Percentiles rank a stretch among this genome's conserved stretches.
Conservation (phyloP, 1,140 invertebrate species). For the Temnothorax nylanderi region DNA sequence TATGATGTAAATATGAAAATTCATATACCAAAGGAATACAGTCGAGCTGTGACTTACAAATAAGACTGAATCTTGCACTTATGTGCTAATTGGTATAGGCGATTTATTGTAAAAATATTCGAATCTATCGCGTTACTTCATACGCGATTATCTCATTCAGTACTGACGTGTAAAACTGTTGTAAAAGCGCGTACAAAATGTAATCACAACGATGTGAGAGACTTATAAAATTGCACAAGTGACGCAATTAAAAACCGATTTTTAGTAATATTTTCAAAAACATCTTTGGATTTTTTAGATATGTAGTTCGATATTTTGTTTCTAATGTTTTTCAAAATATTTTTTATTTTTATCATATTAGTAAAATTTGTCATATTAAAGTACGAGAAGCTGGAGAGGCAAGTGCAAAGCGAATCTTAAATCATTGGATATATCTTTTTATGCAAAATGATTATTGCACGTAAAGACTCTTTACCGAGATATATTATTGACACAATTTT, state of each 20-base stretch:
- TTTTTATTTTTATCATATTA: neutral
- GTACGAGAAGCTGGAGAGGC: neutral
- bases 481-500: too few relatives aligned
- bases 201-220: neutral
- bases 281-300: neutral
- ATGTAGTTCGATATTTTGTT: neutral
- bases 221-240: neutral
- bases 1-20: neutral
- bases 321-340: neutral
- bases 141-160: neutral
- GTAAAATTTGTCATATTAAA: neutral
- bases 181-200: neutral
- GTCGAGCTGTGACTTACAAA: conserved; percentile 3
- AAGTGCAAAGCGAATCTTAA: neutral
- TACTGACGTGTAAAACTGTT: neutral
- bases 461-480: too few relatives aligned
- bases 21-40: neutral
- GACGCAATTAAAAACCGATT: too few relatives aligned
- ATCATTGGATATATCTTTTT: neutral
- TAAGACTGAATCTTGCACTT: conserved; percentile 5
- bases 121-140: neutral
- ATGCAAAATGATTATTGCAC: neutral
- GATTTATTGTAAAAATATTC: conserved; percentile 15
- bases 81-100: neutral
- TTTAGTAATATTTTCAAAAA: neutral